Evolutionary conservation across 2,113 vertebrate genomes (phyloP).

Genomic region (Pardalotus punctatus): DNA sequence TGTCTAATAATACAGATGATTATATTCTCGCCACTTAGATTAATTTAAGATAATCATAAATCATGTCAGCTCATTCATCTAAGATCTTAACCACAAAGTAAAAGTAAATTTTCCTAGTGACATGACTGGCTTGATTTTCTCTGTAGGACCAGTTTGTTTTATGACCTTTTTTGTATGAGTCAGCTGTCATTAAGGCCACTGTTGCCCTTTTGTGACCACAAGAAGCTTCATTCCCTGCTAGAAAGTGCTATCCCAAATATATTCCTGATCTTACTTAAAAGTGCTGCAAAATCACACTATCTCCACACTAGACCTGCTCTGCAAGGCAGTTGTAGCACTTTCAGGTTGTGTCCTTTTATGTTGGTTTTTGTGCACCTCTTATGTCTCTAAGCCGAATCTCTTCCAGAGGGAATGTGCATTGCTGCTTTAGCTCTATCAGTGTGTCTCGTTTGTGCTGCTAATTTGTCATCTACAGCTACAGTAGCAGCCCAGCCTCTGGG

Average conservation of each 20-base stretch:
- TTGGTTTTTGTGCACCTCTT: not conserved
- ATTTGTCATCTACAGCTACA: not conserved
- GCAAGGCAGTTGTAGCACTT: not conserved
- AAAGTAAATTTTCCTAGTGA: not conserved
- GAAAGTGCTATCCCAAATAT: not conserved
- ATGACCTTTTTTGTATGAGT: not conserved
- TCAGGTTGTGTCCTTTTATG: not conserved
- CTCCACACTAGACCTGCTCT: not conserved
- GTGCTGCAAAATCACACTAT: not conserved
- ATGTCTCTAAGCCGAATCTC: not conserved
- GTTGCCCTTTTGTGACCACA: not conserved
- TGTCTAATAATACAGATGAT: not conserved
- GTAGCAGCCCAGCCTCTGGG: accelerated
- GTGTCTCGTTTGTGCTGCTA: not conserved
- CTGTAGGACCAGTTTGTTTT: not conserved
- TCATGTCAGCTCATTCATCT: not conserved
- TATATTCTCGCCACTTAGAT: not conserved
- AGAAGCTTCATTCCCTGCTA: not conserved
- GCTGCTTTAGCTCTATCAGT: not conserved
- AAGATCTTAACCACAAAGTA: not conserved
- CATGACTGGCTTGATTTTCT: not conserved
- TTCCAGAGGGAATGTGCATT: not conserved
- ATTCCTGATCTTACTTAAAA: not conserved
- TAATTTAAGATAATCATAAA: not conserved
- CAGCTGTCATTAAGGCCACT: not conserved